Evolutionary conservation across 2,797 vertebrate species (phyloP).

Genomic region (Pipistrellus pipistrellus): DNA sequence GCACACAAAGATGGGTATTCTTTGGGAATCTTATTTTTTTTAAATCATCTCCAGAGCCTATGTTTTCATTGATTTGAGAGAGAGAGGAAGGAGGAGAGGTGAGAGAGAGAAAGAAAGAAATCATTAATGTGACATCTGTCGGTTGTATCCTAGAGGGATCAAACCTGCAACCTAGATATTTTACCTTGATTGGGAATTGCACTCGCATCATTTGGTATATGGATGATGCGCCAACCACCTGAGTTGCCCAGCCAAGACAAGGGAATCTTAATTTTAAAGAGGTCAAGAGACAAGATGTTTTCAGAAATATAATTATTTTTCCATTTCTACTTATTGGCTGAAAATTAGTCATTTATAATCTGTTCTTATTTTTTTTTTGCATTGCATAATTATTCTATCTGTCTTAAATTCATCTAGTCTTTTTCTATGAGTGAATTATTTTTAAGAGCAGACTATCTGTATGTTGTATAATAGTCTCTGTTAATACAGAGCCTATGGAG

Average conservation of each 20-base stretch:
- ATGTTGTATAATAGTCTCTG: not conserved
- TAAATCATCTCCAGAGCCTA: not conserved
- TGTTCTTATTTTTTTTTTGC: constrained; percentile 31
- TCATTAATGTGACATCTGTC: not conserved
- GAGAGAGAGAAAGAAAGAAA: not conserved
- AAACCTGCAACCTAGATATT: not conserved
- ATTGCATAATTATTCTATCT: not conserved
- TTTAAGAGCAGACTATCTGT: not conserved
- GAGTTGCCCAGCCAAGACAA: not conserved
- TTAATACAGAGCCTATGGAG: not conserved
- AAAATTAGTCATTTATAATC: not conserved
- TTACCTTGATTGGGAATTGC: not conserved
- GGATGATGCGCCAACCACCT: not conserved
- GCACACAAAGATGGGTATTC: not conserved
- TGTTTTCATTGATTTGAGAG: not conserved
- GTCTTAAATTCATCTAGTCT: not conserved
- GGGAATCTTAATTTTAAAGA: not conserved
- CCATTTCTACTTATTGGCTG: not conserved
- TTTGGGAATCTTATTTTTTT: not conserved
- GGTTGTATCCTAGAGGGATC: not conserved
- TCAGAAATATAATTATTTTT: not conserved
- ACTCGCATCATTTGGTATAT: not conserved
- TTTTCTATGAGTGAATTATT: not conserved
- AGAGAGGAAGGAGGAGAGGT: not conserved
- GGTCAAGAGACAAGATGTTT: not conserved